Evolutionary conservation across 2,113 vertebrate genomes (phyloP), one percentile per base, ranked within the genome.

Genomic region (Ammodramus savannarum): DNA sequence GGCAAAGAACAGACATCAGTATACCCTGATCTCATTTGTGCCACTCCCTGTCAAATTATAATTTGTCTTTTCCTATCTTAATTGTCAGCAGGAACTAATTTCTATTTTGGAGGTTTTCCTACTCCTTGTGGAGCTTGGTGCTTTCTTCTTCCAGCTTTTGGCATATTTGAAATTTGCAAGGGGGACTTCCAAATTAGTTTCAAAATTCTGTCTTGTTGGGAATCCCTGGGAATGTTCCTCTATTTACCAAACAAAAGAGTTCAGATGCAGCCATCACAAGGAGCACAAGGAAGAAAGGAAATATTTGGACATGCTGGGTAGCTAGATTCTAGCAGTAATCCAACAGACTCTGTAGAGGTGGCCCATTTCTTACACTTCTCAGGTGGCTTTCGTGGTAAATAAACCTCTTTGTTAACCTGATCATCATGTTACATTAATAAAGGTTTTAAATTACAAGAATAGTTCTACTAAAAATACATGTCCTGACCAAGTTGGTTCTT

Each of bases 1-100:
- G 87, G 36, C 10, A 61, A 59, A 52, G 76, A 44, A 2, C 39
- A 92, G 73, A 68, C 48, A 90, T 72, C 65, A 87, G 63, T 52
- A 94, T 90, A 85, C 41, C 52, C 41, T 94, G 80, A 96, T 93
- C 72, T 83, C 51, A 87, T 91, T 87, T 74, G 19, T 69, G 69
- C 69, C 62, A 71, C 92, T 94, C 39, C 5, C 57, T 67, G 69
- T 81, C 78, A 94, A 93, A 54, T 61, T 87, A 29, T 94, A 96
- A 94, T 89, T 85, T 79, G 16, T 87, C 63, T 94, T 72, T 94
- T 65, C 62, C 71, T 79, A 59, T 66, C 57, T 91, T 54, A 57
- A 34, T 68, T 92, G 68, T 91, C 93, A 94, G 55, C 65, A 81
- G 69, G 48, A n/a, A 52, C 61, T 90, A 74, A 90, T 90, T 90